A percentile compares a stretch with the other conserved stretches of the same genome.
Evolutionary conservation across 2,888 invertebrate species (phyloP).

Genomic region (Leucoptera coffeella): DNA sequence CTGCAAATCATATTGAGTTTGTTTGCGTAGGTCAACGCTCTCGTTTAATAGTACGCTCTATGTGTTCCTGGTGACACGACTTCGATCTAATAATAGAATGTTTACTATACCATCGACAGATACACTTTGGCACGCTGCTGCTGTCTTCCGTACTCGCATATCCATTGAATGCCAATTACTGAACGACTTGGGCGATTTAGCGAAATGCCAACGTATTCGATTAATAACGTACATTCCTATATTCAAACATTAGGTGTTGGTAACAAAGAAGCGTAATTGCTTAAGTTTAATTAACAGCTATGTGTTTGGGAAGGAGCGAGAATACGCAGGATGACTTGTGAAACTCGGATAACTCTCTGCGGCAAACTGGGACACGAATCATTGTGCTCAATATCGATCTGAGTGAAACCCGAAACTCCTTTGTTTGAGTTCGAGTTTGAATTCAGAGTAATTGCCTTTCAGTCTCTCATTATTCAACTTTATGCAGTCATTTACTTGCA

Average conservation of each 20-base stretch:
- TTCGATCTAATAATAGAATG: conserved; percentile 48
- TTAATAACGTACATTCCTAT: too few relatives aligned
- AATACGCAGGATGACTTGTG: conserved; percentile 28
- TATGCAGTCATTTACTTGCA: conserved; percentile 51
- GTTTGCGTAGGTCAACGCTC: conserved; percentile 47
- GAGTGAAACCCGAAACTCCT: conserved; percentile 30
- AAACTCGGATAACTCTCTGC: conserved; percentile 49
- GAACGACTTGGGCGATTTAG: too few relatives aligned
- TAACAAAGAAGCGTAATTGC: too few relatives aligned
- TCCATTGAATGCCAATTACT: too few relatives aligned
- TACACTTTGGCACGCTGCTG: too few relatives aligned
- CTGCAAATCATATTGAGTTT: conserved; percentile 43
- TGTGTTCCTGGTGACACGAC: conserved; percentile 49
- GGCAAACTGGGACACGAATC: too few relatives aligned
- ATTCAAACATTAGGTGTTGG: too few relatives aligned
- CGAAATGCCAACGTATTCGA: too few relatives aligned
- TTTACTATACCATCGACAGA: too few relatives aligned
- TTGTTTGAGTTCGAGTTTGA: conserved; percentile 52
- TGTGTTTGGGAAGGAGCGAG: too few relatives aligned
- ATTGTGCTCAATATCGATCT: conserved; percentile 46
- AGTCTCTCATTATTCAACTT: conserved; percentile 52
- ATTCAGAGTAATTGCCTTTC: conserved; percentile 52
- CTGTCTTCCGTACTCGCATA: too few relatives aligned
- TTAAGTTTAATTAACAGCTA: too few relatives aligned
- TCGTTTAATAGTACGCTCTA: conserved; percentile 34